Conservation (phyloP, 2,797 vertebrate species). For the Cichlasoma orientale region DNA sequence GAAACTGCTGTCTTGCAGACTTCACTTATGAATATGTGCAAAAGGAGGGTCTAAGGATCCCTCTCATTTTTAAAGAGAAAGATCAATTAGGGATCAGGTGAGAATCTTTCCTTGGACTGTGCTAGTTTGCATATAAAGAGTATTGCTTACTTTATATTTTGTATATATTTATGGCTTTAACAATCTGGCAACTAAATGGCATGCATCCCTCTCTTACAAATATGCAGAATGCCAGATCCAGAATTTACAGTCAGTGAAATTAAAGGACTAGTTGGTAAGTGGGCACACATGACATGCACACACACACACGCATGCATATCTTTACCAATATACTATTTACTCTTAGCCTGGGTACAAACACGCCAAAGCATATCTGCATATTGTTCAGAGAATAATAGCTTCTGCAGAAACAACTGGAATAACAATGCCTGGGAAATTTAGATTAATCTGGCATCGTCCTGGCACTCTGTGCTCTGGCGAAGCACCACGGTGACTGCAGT, state of each 20-base stretch:
- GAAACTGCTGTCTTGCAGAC: slow-evolving; percentile 80
- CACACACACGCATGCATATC: neutral
- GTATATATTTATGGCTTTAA: neutral
- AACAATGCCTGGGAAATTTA: no score
- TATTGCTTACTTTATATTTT: neutral
- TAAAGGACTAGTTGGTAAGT: slow-evolving; percentile 97
- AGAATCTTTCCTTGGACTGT: slow-evolving; percentile 51
- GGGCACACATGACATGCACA: neutral
- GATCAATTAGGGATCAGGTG: slow-evolving; percentile 97
- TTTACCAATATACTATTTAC: neutral
- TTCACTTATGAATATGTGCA: slow-evolving; percentile 98
- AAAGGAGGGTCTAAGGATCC: slow-evolving; percentile 90
- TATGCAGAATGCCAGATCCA: slow-evolving; percentile 91
- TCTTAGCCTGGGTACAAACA: neutral
- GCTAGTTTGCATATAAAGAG: neutral
- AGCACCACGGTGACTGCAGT: no score
- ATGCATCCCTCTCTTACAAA: slow-evolving; percentile 39
- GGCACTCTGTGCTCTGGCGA: no score
- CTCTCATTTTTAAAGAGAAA: slow-evolving; percentile 93
- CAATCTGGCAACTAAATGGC: neutral
- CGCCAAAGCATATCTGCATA: neutral
- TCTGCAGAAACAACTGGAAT: no score
- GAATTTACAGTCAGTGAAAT: slow-evolving; percentile 95
- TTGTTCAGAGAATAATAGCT: neutral
- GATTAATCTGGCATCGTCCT: no score